Conservation (phyloP, 2,888 invertebrate genomes). For the Alentia gelatinosa region DNA sequence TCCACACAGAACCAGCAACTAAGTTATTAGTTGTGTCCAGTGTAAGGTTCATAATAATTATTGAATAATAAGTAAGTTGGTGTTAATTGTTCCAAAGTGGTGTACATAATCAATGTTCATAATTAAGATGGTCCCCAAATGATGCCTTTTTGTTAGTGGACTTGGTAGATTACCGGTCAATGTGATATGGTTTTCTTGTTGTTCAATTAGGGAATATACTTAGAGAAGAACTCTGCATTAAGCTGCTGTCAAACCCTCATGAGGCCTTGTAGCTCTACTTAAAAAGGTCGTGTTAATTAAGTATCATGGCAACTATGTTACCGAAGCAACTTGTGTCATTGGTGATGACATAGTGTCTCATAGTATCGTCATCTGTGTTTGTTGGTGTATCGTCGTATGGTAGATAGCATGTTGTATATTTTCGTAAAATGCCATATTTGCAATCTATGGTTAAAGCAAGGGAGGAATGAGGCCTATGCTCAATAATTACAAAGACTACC, state of each 20-base stretch:
- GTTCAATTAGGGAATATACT: neutral
- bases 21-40: too few relatives aligned
- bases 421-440: too few relatives aligned
- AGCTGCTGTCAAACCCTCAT: constrained; percentile 34
- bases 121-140: neutral
- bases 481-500: too few relatives aligned
- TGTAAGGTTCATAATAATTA: too few relatives aligned
- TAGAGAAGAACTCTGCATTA: neutral
- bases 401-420: too few relatives aligned
- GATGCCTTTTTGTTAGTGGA: constrained; percentile 39
- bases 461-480: too few relatives aligned
- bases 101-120: too few relatives aligned
- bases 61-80: too few relatives aligned
- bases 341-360: neutral
- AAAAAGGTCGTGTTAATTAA: neutral
- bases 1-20: too few relatives aligned
- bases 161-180: constrained; percentile 15
- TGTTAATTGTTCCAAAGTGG: too few relatives aligned
- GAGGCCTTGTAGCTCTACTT: constrained; percentile 43
- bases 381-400: too few relatives aligned
- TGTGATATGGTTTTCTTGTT: constrained; percentile 45
- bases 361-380: neutral
- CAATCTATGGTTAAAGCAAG: too few relatives aligned
- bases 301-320: neutral
- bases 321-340: neutral